A percentile compares a stretch with the other conserved stretches of the same genome.
Evolutionary conservation across 2,797 vertebrate genomes (phyloP).

Genomic region (Lepilemur ruficaudatus): DNA sequence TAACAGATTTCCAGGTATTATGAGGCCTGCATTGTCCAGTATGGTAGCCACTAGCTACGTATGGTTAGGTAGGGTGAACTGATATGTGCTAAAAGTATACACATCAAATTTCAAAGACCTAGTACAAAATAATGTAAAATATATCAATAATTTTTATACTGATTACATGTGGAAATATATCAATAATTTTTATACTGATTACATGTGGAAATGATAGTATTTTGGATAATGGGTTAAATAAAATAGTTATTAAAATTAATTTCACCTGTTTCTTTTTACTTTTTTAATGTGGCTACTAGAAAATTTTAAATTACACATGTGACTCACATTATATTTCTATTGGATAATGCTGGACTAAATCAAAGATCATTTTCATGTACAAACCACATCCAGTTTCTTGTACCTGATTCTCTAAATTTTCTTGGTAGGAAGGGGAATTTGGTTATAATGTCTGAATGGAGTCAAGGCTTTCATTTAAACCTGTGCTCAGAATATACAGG

Average conservation of each 20-base stretch:
- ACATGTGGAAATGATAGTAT: background rate
- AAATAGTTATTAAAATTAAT: constrained; percentile 50
- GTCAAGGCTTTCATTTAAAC: background rate
- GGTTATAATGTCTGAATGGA: background rate
- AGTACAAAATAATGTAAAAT: background rate
- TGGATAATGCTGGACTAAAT: background rate
- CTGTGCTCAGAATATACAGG: background rate
- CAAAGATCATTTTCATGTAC: background rate
- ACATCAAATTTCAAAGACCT: background rate
- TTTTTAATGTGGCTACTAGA: constrained; percentile 17
- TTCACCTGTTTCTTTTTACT: background rate
- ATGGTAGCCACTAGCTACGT: background rate
- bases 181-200: constrained; percentile 14
- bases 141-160: background rate
- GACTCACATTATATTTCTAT: background rate
- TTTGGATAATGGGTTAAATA: background rate
- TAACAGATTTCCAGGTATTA: background rate
- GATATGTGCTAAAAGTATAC: background rate
- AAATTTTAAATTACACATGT: background rate
- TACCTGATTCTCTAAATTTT: background rate
- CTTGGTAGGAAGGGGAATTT: background rate
- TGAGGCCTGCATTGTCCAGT: background rate
- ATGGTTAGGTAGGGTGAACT: background rate
- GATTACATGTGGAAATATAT: background rate
- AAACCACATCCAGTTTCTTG: background rate